Percentiles rank a stretch among this genome's conserved stretches.
These are phyloP conservation scores for Xyrauchen texanus DNA, from an alignment of 2,113 vertebrate species.

Conservation along the genomic window DNA sequence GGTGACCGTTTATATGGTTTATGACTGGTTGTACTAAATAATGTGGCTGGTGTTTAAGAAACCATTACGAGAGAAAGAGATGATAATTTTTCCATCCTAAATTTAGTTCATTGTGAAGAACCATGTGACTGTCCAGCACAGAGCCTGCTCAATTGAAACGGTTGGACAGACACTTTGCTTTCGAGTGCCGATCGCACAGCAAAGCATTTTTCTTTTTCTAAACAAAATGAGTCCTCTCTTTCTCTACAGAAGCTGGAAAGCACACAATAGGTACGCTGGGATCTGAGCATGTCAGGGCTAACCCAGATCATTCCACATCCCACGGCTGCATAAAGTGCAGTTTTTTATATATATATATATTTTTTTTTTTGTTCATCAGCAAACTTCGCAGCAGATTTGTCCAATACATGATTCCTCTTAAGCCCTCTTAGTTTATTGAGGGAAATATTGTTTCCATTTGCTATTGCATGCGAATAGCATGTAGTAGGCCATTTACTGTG, in stretches of 20 bases:
- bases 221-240: not conserved
- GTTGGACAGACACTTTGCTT: constrained; percentile 66
- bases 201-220: constrained; percentile 69
- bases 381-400: constrained; percentile 39
- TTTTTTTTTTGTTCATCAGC: too few species aligned
- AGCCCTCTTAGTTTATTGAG: constrained; percentile 59
- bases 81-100: too few species aligned
- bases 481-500: constrained; percentile 59
- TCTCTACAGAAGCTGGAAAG: constrained; percentile 48
- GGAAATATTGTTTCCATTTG: constrained; percentile 72
- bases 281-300: constrained; percentile 77
- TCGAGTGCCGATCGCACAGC: constrained; percentile 64
- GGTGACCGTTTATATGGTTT: too few species aligned
- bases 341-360: constrained; percentile 68
- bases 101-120: too few species aligned
- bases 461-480: constrained; percentile 73
- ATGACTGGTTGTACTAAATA: too few species aligned
- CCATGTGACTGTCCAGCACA: not conserved
- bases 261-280: constrained; percentile 67
- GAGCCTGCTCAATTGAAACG: constrained; percentile 56
- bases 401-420: constrained; percentile 68
- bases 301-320: constrained; percentile 73
- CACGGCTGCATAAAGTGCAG: constrained; percentile 68
- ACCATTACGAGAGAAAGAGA: too few species aligned
- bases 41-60: too few species aligned